Base-by-base conservation (phyloP, 2,797 vertebrate species). In the Sebastes steindachneri region DNA sequence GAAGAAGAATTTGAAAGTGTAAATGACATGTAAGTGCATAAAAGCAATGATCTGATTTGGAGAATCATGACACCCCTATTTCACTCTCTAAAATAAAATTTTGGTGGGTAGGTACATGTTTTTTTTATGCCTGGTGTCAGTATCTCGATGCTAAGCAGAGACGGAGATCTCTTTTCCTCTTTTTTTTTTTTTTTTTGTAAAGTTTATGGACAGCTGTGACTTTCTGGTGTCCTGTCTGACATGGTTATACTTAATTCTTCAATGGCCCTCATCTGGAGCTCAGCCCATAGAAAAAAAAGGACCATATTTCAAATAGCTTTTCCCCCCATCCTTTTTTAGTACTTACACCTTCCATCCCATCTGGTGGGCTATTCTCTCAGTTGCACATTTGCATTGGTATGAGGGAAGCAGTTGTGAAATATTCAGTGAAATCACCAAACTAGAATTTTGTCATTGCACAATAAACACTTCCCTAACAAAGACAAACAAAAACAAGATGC, bases 151-250 rank as follows among this genome's bases (percentile, higher is more conserved):
- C 45, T 48, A 19, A 48, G 31, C 59, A 76, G 17, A 57, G 26
- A 33, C 19, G 29, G 57, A 51, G 19, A 68, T 75, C 58, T 77
- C 14, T 58, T 64, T 57, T 7, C 8, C 55, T 53, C 12, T 28
- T 26, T 69, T 51, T 28, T 31, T 1, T 33, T 63, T 48, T 48
- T 48, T 48, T 57, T 55, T 60, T 55, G 25, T 35, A 29, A 80
- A 33, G 59, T 83, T 60, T 25, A n/a, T 1, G 75, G 55, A 85
- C 84, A 82, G 73, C 69, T 85, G 75, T 76, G 75, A 86, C 83
- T 88, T 83, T 89, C 70, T 62, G 35, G 60, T 82, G 73, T 83
- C 83, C 89, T 88, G 41, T 81, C 80, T 86, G 80, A 87, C 73
- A 76, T 77, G 66, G 55, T 76, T 83, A 66, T 79, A 83, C 73